Percentiles rank a stretch among this genome's conserved stretches.
Conservation (phyloP, 2,113 vertebrate genomes). For the Anolis carolinensis region DNA sequence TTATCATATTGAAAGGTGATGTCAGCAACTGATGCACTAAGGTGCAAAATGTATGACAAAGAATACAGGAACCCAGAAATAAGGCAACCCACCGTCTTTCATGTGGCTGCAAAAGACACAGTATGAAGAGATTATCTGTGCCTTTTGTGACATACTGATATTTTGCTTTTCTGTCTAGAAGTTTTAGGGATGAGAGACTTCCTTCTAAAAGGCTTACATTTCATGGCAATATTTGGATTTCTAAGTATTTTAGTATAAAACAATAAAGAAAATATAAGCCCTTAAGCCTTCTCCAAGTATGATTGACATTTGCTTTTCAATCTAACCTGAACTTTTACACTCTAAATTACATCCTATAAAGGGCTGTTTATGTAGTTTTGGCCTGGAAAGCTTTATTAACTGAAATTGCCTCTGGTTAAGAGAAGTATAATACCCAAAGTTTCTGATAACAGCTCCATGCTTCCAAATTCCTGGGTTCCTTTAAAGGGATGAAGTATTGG, state of each 20-base stretch:
- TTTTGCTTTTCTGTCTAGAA: slow-evolving; percentile 39
- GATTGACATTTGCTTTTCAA: slow-evolving; percentile 59
- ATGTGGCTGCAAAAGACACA: slow-evolving; percentile 12
- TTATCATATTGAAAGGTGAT: neutral
- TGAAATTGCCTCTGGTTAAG: neutral
- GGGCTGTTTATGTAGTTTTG: slow-evolving; percentile 30
- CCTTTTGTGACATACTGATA: slow-evolving; percentile 12
- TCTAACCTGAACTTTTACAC: slow-evolving; percentile 53
- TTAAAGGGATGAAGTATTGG: neutral
- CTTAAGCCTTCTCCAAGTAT: slow-evolving; percentile 65
- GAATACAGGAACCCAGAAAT: slow-evolving; percentile 14
- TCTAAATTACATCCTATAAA: slow-evolving; percentile 43
- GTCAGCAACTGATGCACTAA: neutral
- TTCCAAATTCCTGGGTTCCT: neutral
- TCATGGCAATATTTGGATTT: slow-evolving; percentile 62
- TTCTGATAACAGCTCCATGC: neutral
- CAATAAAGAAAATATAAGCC: slow-evolving; percentile 65
- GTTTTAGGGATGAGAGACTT: slow-evolving; percentile 41
- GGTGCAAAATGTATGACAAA: slow-evolving; percentile 6
- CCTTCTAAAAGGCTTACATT: slow-evolving; percentile 56
- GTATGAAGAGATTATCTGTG: neutral
- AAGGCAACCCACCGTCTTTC: slow-evolving; percentile 8
- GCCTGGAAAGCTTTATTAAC: slow-evolving; percentile 38
- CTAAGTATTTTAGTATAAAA: slow-evolving; percentile 64
- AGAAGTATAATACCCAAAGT: slow-evolving; percentile 26